Percentiles rank a stretch among this genome's conserved stretches.
These are phyloP conservation scores for Sialis lutaria DNA, from an alignment of 2,888 invertebrate species.

Conservation along the genomic window DNA sequence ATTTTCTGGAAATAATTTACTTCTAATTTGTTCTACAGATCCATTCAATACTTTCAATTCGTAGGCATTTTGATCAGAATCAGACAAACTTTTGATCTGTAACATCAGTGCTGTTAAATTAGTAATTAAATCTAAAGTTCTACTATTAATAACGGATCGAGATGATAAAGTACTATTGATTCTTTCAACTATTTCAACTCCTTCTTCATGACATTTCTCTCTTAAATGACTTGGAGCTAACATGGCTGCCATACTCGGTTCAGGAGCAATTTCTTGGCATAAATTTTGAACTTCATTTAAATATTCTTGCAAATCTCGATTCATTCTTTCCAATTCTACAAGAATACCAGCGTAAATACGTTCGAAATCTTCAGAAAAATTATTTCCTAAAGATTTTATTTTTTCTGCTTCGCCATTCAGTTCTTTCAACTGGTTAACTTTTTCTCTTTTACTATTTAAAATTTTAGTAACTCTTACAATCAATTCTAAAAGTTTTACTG, in stretches of 20 bases:
- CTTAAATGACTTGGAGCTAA: conserved; percentile 74
- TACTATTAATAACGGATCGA: conserved; percentile 28
- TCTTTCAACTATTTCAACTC: conserved; percentile 58
- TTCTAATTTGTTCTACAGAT: conserved; percentile 77
- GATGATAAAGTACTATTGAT: conserved; percentile 42
- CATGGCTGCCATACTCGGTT: conserved; percentile 72
- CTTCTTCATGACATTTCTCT: conserved; percentile 76
- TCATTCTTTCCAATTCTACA: conserved; percentile 80
- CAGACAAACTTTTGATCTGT: conserved; percentile 64
- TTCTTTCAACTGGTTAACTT: conserved; percentile 61
- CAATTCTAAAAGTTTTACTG: conserved; percentile 66
- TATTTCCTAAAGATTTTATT: conserved; percentile 60
- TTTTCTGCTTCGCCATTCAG: conserved; percentile 87
- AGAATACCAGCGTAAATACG: conserved; percentile 75
- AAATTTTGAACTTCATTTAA: conserved; percentile 70
- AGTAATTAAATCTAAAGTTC: conserved; percentile 62
- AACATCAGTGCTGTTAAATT: conserved; percentile 80
- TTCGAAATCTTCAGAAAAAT: conserved; percentile 74
- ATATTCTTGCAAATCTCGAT: conserved; percentile 71
- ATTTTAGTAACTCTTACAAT: conserved; percentile 79
- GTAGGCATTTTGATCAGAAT: conserved; percentile 74
- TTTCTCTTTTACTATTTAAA: conserved; percentile 61
- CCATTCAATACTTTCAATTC: conserved; percentile 82
- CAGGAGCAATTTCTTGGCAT: conserved; percentile 75
- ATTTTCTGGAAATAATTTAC: conserved; percentile 57